Base-by-base conservation (phyloP, 2,797 vertebrate species). In the Gymnodraco acuticeps region DNA sequence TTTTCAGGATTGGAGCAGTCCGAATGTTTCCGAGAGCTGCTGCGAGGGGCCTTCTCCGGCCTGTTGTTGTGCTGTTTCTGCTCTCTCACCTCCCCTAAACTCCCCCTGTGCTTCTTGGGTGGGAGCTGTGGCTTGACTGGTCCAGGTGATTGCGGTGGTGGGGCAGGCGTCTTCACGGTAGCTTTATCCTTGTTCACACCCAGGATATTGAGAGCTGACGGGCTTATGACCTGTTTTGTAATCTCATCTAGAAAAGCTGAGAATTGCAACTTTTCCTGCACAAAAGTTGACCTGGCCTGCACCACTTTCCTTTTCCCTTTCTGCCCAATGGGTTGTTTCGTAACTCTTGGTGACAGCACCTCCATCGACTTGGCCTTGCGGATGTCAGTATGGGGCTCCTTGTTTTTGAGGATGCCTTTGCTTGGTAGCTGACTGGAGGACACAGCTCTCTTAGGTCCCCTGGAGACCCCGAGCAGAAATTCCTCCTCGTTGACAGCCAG, bases 171-270 rank as follows among this genome's bases (percentile, higher is more conserved):
- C 46, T 87, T 90, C 1, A 11, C 80, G 6, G 52, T 13, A 10
- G 53, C 50, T 83, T 88, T 87, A 50, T 56, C 61, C n/a, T 60
- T 68, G 56, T 78, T 92, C 27, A 94, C 64, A 14, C 95, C 95
- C 17, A 96, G 85, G 43, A 89, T 94, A 23, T 46, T 93, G 23
- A 96, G 94, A 19, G 80, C 88, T 0, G 94, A 95, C 0, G 96
- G 95, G 78, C 95, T 96, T 59, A 96, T 93, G 16, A 97, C 94
- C 58, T 95, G 95, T 48, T 87, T 92, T 9, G 96, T 96, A 65
- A 96, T 96, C 81, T 96, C 96, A 68, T 96, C 94, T 46, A 96
- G 87, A 89, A 97, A 96, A 11, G 94, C 94, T 10, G 96, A 97
- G 61, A 96, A 96, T 50, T 93, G 94, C 45, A 95, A 27, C 76